phyloP scores from a whole-genome alignment of 2,797 vertebrate genomes.

The Pantherophis vulpinus region DNA sequence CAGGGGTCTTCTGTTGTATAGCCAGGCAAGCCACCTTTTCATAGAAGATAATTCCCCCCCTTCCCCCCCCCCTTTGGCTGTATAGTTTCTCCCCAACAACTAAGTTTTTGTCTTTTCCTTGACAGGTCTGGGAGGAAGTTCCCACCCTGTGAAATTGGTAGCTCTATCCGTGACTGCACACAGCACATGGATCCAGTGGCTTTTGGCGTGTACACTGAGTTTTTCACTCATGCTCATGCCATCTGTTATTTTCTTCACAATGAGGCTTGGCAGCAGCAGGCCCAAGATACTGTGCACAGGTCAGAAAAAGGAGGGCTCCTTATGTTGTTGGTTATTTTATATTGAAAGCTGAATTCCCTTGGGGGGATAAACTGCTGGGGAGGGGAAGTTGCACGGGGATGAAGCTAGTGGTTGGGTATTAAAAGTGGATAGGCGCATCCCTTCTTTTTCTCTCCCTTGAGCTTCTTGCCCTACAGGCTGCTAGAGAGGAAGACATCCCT shows the following conservation, averaged over 20 bases:
- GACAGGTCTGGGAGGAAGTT: conserved; percentile 75
- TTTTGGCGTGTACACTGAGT: conserved; percentile 81
- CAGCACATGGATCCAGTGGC: conserved; percentile 76
- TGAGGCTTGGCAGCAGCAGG: conserved; percentile 73
- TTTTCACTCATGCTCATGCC: conserved; percentile 82
- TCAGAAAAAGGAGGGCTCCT: conserved; percentile 21
- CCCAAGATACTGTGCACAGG: conserved; percentile 10
- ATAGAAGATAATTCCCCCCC: neutral
- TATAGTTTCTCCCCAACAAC: neutral
- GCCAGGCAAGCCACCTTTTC: neutral
- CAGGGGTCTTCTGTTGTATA: neutral
- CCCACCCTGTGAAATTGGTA: conserved; percentile 73
- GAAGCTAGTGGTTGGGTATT: neutral
- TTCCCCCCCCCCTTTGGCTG: no score
- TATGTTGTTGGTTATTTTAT: neutral
- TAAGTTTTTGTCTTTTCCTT: neutral
- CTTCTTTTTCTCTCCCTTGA: neutral
- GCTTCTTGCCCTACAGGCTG: neutral
- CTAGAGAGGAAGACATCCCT: neutral
- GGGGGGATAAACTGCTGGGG: neutral
- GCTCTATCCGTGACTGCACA: conserved; percentile 75
- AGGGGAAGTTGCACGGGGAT: neutral
- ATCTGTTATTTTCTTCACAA: conserved; percentile 83
- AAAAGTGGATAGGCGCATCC: neutral
- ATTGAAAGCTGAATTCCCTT: neutral